phyloP scores from a whole-genome alignment of 2,113 vertebrate genomes.

The Rallus limicola region DNA sequence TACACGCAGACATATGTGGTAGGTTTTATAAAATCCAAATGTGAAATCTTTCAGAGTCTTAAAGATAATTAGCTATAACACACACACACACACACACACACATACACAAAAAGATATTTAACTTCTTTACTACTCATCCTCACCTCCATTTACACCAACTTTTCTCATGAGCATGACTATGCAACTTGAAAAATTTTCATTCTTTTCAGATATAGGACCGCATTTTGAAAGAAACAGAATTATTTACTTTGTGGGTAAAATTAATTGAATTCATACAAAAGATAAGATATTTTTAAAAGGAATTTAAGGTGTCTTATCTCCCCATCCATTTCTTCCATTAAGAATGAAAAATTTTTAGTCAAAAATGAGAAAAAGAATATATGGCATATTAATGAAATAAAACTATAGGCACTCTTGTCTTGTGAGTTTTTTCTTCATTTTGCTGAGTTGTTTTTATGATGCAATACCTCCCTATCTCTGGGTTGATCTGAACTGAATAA shows the following conservation, averaged over 20 bases:
- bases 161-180: not conserved
- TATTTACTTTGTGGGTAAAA: not conserved
- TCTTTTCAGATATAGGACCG: not conserved
- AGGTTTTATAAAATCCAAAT: not conserved
- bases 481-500: not conserved
- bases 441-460: not conserved
- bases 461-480: not conserved
- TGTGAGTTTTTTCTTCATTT: not conserved
- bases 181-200: not conserved
- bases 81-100: too few relatives aligned
- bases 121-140: not conserved
- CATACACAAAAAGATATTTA: too few relatives aligned
- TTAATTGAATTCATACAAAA: not conserved
- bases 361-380: not conserved
- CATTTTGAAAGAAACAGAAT: not conserved
- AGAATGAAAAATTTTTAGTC: not conserved
- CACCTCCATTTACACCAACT: not conserved
- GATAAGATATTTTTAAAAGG: not conserved
- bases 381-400: not conserved
- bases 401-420: not conserved
- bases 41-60: not conserved
- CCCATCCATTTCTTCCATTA: not conserved
- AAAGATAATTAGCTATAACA: not conserved
- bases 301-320: not conserved
- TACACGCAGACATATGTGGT: not conserved